Conservation (phyloP, 2,888 invertebrate species). For the Coleophora flavipennella region DNA sequence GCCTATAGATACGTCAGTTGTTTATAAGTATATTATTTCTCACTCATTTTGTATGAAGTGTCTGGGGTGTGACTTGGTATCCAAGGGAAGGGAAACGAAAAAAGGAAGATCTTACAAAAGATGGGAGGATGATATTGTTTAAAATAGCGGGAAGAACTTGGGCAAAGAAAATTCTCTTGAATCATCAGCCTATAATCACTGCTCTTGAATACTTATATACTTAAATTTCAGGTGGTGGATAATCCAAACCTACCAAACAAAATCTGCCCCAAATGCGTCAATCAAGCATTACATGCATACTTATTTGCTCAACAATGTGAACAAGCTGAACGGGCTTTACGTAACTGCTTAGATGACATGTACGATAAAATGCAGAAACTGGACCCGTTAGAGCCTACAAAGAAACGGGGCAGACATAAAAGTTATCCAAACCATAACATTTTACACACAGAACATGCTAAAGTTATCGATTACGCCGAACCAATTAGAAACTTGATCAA, state of each 20-base stretch:
- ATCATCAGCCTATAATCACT: too few relatives aligned
- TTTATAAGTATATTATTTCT: too few relatives aligned
- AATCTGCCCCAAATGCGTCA: slow-evolving; percentile 48
- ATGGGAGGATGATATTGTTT: too few relatives aligned
- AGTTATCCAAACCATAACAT: slow-evolving; percentile 40
- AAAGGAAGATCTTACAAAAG: too few relatives aligned
- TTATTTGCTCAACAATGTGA: slow-evolving; percentile 58
- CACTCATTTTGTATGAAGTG: too few relatives aligned
- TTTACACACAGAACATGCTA: slow-evolving; percentile 34
- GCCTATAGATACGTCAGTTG: too few relatives aligned
- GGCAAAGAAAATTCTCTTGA: too few relatives aligned
- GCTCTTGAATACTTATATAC: too few relatives aligned
- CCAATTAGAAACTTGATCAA: slow-evolving; percentile 47
- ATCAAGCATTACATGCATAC: slow-evolving; percentile 43
- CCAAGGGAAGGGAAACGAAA: too few relatives aligned
- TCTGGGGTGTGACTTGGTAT: too few relatives aligned
- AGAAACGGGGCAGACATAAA: slow-evolving; percentile 50
- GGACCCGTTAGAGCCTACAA: slow-evolving; percentile 42
- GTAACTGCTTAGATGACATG: slow-evolving; percentile 53
- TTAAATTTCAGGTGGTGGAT: slow-evolving; percentile 35
- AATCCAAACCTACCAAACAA: slow-evolving; percentile 47
- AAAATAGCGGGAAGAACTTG: too few relatives aligned
- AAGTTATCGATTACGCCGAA: slow-evolving; percentile 54
- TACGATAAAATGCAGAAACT: slow-evolving; percentile 49
- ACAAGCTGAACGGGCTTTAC: slow-evolving; percentile 42